Evolutionary conservation across 2,888 invertebrate genomes (phyloP), one percentile per base, ranked within the genome.

Genomic region (Elmis aenea): DNA sequence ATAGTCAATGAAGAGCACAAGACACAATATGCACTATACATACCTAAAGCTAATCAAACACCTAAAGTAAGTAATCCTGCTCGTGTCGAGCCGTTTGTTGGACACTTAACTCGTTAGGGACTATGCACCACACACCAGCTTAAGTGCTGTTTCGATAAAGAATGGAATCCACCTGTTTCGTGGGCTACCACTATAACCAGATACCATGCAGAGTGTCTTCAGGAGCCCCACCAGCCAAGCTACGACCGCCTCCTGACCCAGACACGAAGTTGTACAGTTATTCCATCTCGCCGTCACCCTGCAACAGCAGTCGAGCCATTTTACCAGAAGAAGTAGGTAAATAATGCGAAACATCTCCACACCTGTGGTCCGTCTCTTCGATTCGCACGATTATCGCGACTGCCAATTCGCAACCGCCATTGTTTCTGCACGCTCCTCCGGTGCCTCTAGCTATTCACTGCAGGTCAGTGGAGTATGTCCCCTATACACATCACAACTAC

Each of bases 201-300:
- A 50, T 41, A 51, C 49, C 51, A 49, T 47, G 47, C 28, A 49
- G 51, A 52, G 46, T 36, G 34, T 46, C 50, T 47, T 48, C 45
- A 38, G 42, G 31, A 48, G 46, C 57, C 56, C 57, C 57, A 50
- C 57, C 55, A 57, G 48, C 42, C 43, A 64, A 27, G 13, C 33
- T 23, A 44, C 50, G 67, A 68, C 72, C 72, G 71, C 72, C 72
- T 72, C 68, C 67, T 72, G 73, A 72, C 72, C 73, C 72, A 73
- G 72, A 72, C 72, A 71, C 66, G 61, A 50, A 57, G 58, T 64
- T 69, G 64, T 71, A 71, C 71, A 71, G 71, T 71, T 70, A 69
- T 68, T 67, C 66, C 66, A 65, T 68, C 66, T 67, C 61, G 60
- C 50, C 55, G 52, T 52, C 52, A 49, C 48, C 49, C 50, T 44